Percentiles rank a stretch among this genome's conserved stretches.
phyloP scores from a whole-genome alignment of 2,888 invertebrate species.

The Drosophila vallismaia region DNA sequence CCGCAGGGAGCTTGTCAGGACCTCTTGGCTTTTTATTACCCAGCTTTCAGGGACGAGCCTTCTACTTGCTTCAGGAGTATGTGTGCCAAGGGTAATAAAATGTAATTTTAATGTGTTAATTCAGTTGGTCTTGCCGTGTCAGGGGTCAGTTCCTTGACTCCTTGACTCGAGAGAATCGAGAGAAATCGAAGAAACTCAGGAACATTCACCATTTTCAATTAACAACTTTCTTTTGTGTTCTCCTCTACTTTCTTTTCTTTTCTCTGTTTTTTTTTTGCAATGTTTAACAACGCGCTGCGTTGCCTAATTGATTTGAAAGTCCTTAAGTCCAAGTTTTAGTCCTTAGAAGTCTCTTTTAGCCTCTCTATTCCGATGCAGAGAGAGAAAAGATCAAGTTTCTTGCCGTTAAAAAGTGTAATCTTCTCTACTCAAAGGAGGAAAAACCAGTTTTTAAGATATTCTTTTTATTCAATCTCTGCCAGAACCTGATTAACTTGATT shows the following conservation, averaged over 20 bases:
- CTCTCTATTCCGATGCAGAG: neutral
- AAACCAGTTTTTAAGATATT: no score
- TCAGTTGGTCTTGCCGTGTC: slow-evolving; percentile 62
- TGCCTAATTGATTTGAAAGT: slow-evolving; percentile 72
- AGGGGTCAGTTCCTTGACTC: slow-evolving; percentile 35
- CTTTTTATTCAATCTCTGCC: no score
- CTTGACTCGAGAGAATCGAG: slow-evolving; percentile 2
- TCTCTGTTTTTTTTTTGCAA: slow-evolving; percentile 22
- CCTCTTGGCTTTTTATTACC: slow-evolving; percentile 57
- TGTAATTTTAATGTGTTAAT: slow-evolving; percentile 78
- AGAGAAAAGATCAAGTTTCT: neutral
- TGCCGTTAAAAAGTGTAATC: neutral
- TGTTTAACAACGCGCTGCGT: slow-evolving; percentile 57
- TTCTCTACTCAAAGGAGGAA: neutral
- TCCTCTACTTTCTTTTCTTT: slow-evolving; percentile 54
- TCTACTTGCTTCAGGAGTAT: slow-evolving; percentile 31
- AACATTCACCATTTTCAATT: slow-evolving; percentile 68
- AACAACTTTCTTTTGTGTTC: slow-evolving; percentile 62
- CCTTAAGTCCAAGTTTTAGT: slow-evolving; percentile 30
- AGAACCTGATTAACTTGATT: neutral
- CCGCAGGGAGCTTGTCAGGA: neutral
- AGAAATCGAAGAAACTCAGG: slow-evolving; percentile 7
- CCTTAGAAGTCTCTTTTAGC: neutral
- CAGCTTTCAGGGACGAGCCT: slow-evolving; percentile 48
- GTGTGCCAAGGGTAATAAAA: slow-evolving; percentile 54